phyloP scores from a whole-genome alignment of 2,888 invertebrate species.

The Corbicula japonica region DNA sequence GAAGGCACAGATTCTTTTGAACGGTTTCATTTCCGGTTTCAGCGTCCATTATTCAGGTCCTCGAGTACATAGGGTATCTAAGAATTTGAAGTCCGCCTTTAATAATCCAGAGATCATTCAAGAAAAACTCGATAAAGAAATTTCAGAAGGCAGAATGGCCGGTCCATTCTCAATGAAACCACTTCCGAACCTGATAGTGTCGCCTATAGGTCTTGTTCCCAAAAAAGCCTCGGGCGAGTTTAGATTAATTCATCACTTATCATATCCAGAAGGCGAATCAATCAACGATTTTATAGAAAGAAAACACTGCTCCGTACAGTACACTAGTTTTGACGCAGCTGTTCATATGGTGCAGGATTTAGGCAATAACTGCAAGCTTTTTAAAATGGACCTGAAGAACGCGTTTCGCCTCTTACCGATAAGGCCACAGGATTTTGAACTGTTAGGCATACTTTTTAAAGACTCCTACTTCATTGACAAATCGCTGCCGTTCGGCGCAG shows the following conservation, averaged over 20 bases:
- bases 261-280: slow-evolving; percentile 37
- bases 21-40: slow-evolving; percentile 40
- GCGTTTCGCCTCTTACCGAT: slow-evolving; percentile 36
- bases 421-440: not conserved
- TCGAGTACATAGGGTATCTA: not conserved
- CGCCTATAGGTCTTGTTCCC: slow-evolving; percentile 53
- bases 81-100: slow-evolving; percentile 9
- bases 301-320: slow-evolving; percentile 33
- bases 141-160: slow-evolving; percentile 30
- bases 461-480: no score
- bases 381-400: slow-evolving; percentile 33
- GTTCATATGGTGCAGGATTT: slow-evolving; percentile 21
- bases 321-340: slow-evolving; percentile 36
- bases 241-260: slow-evolving; percentile 57
- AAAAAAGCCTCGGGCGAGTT: slow-evolving; percentile 47
- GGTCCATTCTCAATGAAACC: slow-evolving; percentile 35
- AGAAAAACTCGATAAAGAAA: slow-evolving; percentile 20
- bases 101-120: not conserved
- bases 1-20: no score
- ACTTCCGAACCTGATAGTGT: slow-evolving; percentile 42
- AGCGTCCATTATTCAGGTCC: slow-evolving; percentile 34
- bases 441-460: no score
- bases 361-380: slow-evolving; percentile 9
- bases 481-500: no score
- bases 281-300: slow-evolving; percentile 52